Conservation (phyloP, 2,797 vertebrate genomes). For the Anabas testudineus region DNA sequence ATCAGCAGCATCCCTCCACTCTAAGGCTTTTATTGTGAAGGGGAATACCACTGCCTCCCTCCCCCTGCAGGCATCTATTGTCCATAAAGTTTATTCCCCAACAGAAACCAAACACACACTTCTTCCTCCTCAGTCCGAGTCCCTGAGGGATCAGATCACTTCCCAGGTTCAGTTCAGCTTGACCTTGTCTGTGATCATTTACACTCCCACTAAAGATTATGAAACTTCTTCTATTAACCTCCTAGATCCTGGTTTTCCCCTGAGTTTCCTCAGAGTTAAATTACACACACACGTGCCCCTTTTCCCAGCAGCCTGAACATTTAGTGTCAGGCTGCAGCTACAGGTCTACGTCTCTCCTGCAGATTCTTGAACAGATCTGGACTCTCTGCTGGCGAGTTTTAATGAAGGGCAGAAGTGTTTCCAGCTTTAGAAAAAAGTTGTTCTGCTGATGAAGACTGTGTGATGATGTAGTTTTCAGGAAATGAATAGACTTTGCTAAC, state of each 20-base stretch:
- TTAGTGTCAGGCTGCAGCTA: no score
- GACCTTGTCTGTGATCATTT: conserved; percentile 10
- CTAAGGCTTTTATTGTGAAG: conserved; percentile 26
- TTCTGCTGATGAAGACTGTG: neutral
- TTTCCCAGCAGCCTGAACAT: no score
- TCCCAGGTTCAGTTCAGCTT: neutral
- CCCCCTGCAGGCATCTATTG: neutral
- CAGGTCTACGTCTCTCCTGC: no score
- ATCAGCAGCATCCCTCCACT: conserved; percentile 1
- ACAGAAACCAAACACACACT: neutral
- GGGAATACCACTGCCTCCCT: neutral
- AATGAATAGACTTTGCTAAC: neutral
- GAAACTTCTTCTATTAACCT: conserved; percentile 11
- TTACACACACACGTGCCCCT: no score
- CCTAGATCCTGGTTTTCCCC: no score
- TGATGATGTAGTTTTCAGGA: neutral
- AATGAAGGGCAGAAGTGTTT: no score
- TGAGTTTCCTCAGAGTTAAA: no score
- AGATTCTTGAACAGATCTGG: neutral
- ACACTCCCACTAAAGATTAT: conserved; percentile 28
- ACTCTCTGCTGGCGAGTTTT: neutral
- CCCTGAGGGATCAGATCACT: conserved; percentile 14
- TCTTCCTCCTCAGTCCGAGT: neutral
- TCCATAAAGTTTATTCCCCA: conserved; percentile 1
- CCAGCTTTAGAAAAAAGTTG: no score